Conservation (phyloP, 2,888 invertebrate species). For the Volucella inflata region DNA sequence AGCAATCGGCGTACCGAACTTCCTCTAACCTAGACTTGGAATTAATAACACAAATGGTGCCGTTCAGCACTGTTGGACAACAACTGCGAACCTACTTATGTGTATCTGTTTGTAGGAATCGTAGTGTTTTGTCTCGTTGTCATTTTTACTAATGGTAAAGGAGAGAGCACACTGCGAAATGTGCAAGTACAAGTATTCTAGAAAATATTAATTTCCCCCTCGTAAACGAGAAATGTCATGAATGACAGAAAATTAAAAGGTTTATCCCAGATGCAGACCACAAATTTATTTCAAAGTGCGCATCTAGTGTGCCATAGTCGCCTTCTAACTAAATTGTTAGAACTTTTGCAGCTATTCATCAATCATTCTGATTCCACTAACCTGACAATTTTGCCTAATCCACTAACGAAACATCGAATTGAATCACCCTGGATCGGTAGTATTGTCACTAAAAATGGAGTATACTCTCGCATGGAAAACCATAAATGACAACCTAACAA, state of each 20-base stretch:
- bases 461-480: slow-evolving; percentile 6
- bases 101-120: slow-evolving; percentile 20
- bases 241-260: slow-evolving; percentile 16
- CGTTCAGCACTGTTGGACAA: slow-evolving; percentile 44
- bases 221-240: slow-evolving; percentile 1
- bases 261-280: slow-evolving; percentile 43
- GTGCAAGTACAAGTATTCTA: slow-evolving; percentile 40
- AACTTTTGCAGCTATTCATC: slow-evolving; percentile 65
- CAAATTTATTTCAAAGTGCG: slow-evolving; percentile 44
- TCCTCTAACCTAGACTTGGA: slow-evolving; percentile 36
- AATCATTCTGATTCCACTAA: slow-evolving; percentile 59
- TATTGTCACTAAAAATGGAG: slow-evolving; percentile 23
- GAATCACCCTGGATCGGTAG: slow-evolving; percentile 25
- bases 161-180: slow-evolving; percentile 3
- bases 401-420: slow-evolving; percentile 49
- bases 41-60: slow-evolving; percentile 68
- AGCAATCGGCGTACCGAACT: slow-evolving; percentile 58
- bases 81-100: slow-evolving; percentile 24
- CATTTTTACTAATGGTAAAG: slow-evolving; percentile 14
- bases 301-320: slow-evolving; percentile 14
- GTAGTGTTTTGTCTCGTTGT: slow-evolving; percentile 42
- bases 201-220: slow-evolving; percentile 59
- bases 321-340: slow-evolving; percentile 13
- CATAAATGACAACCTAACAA: slow-evolving; percentile 35
- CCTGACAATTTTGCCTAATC: slow-evolving; percentile 62